A percentile compares a stretch with the other conserved stretches of the same genome.
phyloP scores from a whole-genome alignment of 2,113 vertebrate species.

The Mellivora capensis region DNA sequence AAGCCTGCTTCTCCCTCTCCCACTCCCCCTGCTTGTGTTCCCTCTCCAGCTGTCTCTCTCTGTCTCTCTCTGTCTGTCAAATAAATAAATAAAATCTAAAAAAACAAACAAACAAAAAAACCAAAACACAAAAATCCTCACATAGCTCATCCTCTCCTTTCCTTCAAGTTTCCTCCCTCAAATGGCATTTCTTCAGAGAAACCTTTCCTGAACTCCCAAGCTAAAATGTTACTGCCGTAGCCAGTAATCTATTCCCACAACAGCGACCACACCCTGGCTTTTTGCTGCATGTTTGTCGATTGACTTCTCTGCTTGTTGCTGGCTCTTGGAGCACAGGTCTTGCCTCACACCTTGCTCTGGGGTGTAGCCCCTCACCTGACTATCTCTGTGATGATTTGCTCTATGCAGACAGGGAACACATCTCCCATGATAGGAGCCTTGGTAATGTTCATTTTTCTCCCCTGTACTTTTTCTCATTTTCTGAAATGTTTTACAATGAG shows the following conservation, averaged over 20 bases:
- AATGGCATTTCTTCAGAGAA: background rate
- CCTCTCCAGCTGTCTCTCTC: too few species aligned
- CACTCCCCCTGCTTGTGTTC: too few species aligned
- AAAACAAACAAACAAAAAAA: too few species aligned
- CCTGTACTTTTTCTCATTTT: background rate
- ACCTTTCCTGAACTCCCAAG: too few species aligned
- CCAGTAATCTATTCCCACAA: background rate
- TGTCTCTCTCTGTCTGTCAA: too few species aligned
- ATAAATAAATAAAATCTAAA: too few species aligned
- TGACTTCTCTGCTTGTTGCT: background rate
- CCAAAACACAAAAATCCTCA: background rate
- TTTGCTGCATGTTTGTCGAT: background rate
- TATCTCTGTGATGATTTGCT: fast-evolving
- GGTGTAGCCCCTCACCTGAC: background rate
- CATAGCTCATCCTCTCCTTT: background rate
- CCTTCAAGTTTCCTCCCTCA: background rate
- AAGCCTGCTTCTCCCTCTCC: too few species aligned
- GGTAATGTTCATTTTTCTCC: background rate
- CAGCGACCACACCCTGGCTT: background rate
- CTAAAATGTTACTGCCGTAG: background rate
- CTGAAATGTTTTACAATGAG: background rate
- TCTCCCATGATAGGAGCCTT: background rate
- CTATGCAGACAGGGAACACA: background rate
- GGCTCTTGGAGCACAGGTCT: too few species aligned
- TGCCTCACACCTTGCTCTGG: background rate